Evolutionary conservation across 64 coral and sea anemone species (phyloP), one percentile per base, ranked within the genome.

Genomic region (Acropora yongei): DNA sequence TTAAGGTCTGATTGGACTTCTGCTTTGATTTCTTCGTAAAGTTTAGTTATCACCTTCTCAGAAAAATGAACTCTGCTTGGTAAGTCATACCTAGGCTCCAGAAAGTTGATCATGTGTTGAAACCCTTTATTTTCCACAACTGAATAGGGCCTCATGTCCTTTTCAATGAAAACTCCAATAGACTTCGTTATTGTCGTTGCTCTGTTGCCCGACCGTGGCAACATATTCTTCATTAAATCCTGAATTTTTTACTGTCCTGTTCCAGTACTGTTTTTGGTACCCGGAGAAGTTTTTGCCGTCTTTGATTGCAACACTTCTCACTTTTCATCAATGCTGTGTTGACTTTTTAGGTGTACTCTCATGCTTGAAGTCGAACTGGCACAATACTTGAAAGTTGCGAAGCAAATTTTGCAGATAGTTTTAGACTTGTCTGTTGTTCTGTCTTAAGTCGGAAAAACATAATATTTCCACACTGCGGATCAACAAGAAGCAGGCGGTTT

Each of bases 31-130:
- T 77, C 75, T 48, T 71, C 19, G 67, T 77, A 77, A 47, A 77
- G 75, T 46, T 77, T 77, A 77, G 75, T 43, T 77, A 77, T 77
- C 75, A 77, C 75, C 74, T 76, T 76, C 20, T 73, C 69, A 73
- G 69, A 73, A 73, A 73, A 73, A 20, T 73, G 18, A 8, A 49
- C 44, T 78, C 76, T 78, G 44, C 44, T 49, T 1, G 42, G 44
- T 43, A 78, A 43, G 20, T 13, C 40, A 16, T 47, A 49, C 5
- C 74, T 78, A 11, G 44, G 44, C 76, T 78, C 76, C 0, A 78
- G 44, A 8, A 78, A 12, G 44, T 78, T 48, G 44, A 78, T 78
- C 76, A 78, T 49, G 44, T 78, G 44, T 14, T 78, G 3, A 13
- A 78, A 78, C 44, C 76, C 76, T 78, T 78, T 13, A 78, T 78